Evolutionary conservation across 2,888 invertebrate genomes (phyloP), one percentile per base, ranked within the genome.

Genomic region (Agonopterix alstromeriana): DNA sequence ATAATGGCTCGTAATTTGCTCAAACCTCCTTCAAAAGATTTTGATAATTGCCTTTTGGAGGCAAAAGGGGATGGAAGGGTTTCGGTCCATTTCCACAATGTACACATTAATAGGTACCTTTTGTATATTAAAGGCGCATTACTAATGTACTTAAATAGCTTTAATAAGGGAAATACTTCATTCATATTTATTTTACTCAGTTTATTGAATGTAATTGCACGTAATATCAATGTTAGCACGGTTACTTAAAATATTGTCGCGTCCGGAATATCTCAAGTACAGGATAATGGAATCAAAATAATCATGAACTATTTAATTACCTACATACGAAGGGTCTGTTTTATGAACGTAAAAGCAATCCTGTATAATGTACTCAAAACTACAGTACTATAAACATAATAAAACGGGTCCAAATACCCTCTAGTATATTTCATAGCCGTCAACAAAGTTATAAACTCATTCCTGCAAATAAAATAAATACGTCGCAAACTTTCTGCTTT

Each of bases 401-500:
- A 27, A 44, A 48, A 11, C 10, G 43, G 46, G 43, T 43, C 35
- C 35, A 44, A 48, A 51, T 38, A 42, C 2, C 12, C 36, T 11
- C 14, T 54, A 27, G 53, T 50, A 58, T 57, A 56, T 60, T 61
- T 63, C 66, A 68, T 58, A 50, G 50, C 54, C 58, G 56, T 67
- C 67, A 65, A 58, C 62, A 54, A 65, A 73, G 67, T 72, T 72
- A 63, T 70, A 69, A 75, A 78, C 69, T 75, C 66, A 64, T 65
- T 70, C 63, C 60, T 53, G 58, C 66, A 73, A 73, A 80, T 75
- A 79, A 78, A 81, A 80, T 78, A 82, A 79, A 78, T 77, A 79
- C 66, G 70, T 71, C 68, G 58, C 70, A 71, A 82, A 83, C 72
- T 82, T 83, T 79, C 69, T 72, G 75, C 75, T 77, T 77, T 76